Evolutionary conservation across 2,113 vertebrate genomes (phyloP).

Genomic region (Indicator maculatus): DNA sequence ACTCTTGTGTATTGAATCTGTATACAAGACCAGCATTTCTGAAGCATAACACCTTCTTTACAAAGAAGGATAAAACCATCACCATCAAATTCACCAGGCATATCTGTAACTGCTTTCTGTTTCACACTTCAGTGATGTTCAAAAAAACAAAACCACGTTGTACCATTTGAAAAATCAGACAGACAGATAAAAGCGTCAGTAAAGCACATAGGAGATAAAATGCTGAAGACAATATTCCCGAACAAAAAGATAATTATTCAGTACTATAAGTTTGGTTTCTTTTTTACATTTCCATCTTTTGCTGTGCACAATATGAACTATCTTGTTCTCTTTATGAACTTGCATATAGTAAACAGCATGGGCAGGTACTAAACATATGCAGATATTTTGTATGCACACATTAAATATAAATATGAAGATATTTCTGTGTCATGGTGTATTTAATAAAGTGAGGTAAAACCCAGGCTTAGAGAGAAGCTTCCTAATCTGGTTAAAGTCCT

Average conservation of each 20-base stretch:
- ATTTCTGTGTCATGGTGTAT: neutral
- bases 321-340: neutral
- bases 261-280: neutral
- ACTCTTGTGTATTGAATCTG: neutral
- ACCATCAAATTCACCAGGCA: constrained; percentile 31
- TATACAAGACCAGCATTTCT: neutral
- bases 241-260: constrained; percentile 31
- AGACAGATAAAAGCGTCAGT: constrained; percentile 42
- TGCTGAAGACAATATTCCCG: neutral
- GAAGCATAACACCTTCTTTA: neutral
- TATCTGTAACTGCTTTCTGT: constrained; percentile 7
- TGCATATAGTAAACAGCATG: neutral
- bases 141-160: constrained; percentile 11
- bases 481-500: neutral
- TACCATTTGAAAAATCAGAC: constrained; percentile 51
- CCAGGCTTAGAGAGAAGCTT: neutral
- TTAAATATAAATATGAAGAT: neutral
- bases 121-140: neutral
- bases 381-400: neutral
- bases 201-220: constrained; percentile 34
- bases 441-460: neutral
- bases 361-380: neutral
- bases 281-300: neutral
- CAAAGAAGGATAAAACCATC: constrained; percentile 32
- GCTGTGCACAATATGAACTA: neutral